A percentile compares a stretch with the other conserved stretches of the same genome.
These are phyloP conservation scores for Tauraco erythrolophus DNA, from an alignment of 2,113 vertebrate species.

Conservation along the genomic window DNA sequence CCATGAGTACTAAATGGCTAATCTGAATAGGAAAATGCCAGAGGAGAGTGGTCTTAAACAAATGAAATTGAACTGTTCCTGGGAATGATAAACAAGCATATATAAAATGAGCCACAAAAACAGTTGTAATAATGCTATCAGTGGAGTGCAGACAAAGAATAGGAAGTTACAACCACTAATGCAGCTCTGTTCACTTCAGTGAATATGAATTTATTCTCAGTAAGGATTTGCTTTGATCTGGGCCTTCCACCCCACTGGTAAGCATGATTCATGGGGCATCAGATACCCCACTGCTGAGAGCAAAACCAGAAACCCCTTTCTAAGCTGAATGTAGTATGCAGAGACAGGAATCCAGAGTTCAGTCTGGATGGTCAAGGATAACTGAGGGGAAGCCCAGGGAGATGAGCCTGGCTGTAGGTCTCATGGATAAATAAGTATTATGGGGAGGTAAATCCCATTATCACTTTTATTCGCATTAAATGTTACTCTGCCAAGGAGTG, in stretches of 20 bases:
- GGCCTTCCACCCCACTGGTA: background rate
- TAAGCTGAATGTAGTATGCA: background rate
- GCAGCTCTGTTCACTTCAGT: background rate
- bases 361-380: background rate
- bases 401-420: background rate
- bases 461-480: background rate
- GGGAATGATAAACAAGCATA: constrained; percentile 2
- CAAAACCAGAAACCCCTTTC: background rate
- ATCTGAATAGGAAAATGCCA: constrained; percentile 14
- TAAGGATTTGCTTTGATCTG: background rate
- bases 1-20: constrained; percentile 2
- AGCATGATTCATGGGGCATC: background rate
- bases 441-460: background rate
- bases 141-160: background rate
- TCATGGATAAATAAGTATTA: background rate
- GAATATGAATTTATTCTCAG: background rate
- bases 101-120: background rate
- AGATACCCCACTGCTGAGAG: background rate
- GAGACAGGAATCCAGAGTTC: background rate
- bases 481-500: background rate
- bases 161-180: background rate
- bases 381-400: background rate
- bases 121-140: background rate
- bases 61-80: constrained; percentile 13
- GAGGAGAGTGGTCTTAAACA: background rate